Percentiles rank a stretch among this genome's conserved stretches.
Evolutionary conservation across 2,888 invertebrate species (phyloP).

Genomic region (Anticlea derivata): DNA sequence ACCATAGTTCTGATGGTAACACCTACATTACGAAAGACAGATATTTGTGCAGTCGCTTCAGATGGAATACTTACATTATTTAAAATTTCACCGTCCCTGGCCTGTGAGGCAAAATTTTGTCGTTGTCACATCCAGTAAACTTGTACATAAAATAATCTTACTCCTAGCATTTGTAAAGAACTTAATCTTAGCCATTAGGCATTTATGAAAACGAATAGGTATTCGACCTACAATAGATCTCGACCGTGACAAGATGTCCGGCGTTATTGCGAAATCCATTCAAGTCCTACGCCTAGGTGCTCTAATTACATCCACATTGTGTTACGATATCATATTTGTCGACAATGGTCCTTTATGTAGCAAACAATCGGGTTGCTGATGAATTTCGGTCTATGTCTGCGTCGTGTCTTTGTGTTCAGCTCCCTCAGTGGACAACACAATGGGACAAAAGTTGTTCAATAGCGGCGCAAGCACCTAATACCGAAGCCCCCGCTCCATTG

Average conservation of each 20-base stretch:
- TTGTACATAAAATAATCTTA: not conserved
- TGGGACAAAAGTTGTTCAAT: constrained; percentile 83
- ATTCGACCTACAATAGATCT: constrained; percentile 7
- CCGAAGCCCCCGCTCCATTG: constrained; percentile 80
- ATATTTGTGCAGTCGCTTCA: too few relatives aligned
- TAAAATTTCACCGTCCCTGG: too few relatives aligned
- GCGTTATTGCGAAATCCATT: constrained; percentile 27
- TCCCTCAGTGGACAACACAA: constrained; percentile 82
- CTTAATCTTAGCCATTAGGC: not conserved
- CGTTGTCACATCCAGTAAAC: not conserved
- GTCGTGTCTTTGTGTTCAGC: constrained; percentile 77
- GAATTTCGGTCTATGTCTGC: constrained; percentile 83
- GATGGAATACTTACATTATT: too few relatives aligned
- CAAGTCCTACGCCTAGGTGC: constrained; percentile 52
- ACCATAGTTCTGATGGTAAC: too few relatives aligned
- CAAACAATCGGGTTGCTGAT: constrained; percentile 84
- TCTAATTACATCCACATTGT: constrained; percentile 80
- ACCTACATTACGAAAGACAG: too few relatives aligned
- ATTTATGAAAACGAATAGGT: not conserved
- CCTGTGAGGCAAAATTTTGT: not conserved
- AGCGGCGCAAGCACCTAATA: constrained; percentile 81
- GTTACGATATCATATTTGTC: constrained; percentile 82
- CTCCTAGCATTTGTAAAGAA: not conserved
- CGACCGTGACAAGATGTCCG: constrained; percentile 12
- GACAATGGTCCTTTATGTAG: constrained; percentile 82